phyloP scores from a whole-genome alignment of 2,113 vertebrate genomes.

The Oplegnathus fasciatus region DNA sequence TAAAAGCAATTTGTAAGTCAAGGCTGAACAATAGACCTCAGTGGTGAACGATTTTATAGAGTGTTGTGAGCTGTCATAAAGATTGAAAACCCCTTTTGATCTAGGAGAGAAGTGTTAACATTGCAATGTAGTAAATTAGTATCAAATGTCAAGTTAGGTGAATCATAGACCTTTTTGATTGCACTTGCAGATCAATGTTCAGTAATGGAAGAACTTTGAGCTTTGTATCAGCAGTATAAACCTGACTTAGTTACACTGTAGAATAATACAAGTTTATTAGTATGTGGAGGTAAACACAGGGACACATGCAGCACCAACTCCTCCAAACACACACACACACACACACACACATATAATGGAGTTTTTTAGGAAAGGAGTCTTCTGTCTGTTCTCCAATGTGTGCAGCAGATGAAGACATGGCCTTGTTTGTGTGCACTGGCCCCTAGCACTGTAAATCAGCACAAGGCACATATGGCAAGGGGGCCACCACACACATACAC shows the following conservation, averaged over 20 bases:
- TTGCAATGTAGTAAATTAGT: slow-evolving; percentile 23
- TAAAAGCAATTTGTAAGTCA: slow-evolving; percentile 43
- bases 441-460: slow-evolving; percentile 75
- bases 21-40: slow-evolving; percentile 30
- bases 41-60: slow-evolving; percentile 35
- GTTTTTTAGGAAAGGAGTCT: slow-evolving; percentile 36
- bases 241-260: not conserved
- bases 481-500: slow-evolving; percentile 48
- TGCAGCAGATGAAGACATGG: slow-evolving; percentile 76
- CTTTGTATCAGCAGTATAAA: slow-evolving; percentile 49
- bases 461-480: slow-evolving; percentile 74
- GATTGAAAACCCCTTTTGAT: slow-evolving; percentile 46
- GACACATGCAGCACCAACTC: not conserved
- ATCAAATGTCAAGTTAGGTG: slow-evolving; percentile 7
- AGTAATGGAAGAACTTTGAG: slow-evolving; percentile 47
- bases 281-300: slow-evolving; percentile 10
- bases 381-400: slow-evolving; percentile 68
- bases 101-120: slow-evolving; percentile 30
- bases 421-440: slow-evolving; percentile 77
- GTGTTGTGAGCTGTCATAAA: slow-evolving; percentile 49
- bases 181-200: slow-evolving; percentile 30
- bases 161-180: slow-evolving; percentile 4
- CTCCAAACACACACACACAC: slow-evolving; percentile 25
- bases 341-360: slow-evolving; percentile 4
- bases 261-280: slow-evolving; percentile 20